Percentiles rank a stretch among this genome's conserved stretches.
phyloP scores from a whole-genome alignment of 1,140 invertebrate species.

The Hycleus cichorii region DNA sequence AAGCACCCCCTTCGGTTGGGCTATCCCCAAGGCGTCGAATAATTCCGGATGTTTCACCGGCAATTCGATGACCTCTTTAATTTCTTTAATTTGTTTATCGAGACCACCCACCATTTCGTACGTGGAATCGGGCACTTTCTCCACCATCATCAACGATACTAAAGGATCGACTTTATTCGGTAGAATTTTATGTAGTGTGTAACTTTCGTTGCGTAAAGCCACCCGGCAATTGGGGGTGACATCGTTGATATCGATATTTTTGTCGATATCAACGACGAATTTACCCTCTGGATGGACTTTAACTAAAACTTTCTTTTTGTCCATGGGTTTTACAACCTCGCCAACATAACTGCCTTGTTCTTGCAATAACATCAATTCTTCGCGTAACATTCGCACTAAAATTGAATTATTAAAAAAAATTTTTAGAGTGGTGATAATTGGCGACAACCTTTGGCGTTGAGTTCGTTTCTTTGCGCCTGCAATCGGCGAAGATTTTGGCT shows the following conservation, averaged over 20 bases:
- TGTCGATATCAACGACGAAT: slow-evolving; percentile 99
- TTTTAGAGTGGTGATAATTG: background rate
- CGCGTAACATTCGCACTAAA: slow-evolving; percentile 90
- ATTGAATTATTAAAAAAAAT: background rate
- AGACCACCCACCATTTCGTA: slow-evolving; percentile 99
- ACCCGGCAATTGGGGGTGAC: slow-evolving; percentile 97
- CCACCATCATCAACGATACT: slow-evolving; percentile 99
- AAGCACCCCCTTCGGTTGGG: slow-evolving; percentile 97
- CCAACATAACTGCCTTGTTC: slow-evolving; percentile 99
- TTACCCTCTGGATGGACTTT: slow-evolving; percentile 99
- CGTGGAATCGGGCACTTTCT: slow-evolving; percentile 99
- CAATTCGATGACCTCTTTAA: slow-evolving; percentile 99
- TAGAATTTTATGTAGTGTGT: slow-evolving; percentile 97
- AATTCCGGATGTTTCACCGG: slow-evolving; percentile 99
- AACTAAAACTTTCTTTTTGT: slow-evolving; percentile 99
- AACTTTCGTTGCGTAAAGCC: slow-evolving; percentile 96
- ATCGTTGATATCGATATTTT: slow-evolving; percentile 98
- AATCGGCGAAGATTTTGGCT: slow-evolving; percentile 94
- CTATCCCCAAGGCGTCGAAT: slow-evolving; percentile 98
- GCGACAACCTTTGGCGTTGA: slow-evolving; percentile 91
- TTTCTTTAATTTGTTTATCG: slow-evolving; percentile 99
- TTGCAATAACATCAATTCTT: slow-evolving; percentile 95
- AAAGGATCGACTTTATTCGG: slow-evolving; percentile 99
- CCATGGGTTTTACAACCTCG: slow-evolving; percentile 99
- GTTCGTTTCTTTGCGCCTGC: slow-evolving; percentile 98